These are phyloP conservation scores for Aethina tumida DNA, from an alignment of 1,140 invertebrate species.

Conservation along the genomic window DNA sequence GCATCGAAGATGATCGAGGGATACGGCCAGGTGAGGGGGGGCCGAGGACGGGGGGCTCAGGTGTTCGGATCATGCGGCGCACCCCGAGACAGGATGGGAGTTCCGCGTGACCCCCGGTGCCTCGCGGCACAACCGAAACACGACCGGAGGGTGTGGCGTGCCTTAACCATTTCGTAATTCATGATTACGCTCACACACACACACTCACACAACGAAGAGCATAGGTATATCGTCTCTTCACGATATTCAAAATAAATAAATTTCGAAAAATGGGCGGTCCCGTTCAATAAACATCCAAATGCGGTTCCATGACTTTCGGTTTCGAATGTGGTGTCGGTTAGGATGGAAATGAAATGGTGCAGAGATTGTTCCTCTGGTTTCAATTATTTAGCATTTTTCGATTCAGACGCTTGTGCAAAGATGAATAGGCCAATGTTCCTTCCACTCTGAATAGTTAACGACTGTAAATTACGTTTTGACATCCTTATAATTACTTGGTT, in stretches of 20 bases:
- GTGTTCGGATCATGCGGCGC: constrained; percentile 17
- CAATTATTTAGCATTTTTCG: no score
- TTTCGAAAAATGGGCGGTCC: constrained; percentile 14
- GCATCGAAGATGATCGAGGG: no score
- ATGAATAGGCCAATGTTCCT: no score
- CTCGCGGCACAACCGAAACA: constrained; percentile 17
- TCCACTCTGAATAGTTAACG: no score
- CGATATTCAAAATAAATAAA: constrained; percentile 12
- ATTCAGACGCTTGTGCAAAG: no score
- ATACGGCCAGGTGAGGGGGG: no score
- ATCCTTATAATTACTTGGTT: no score
- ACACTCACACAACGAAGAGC: constrained; percentile 16
- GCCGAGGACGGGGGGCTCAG: constrained; percentile 3
- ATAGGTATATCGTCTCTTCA: constrained; percentile 6
- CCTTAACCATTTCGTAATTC: constrained; percentile 24
- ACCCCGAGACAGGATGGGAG: constrained; percentile 32
- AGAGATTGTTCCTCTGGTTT: no score
- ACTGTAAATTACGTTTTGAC: no score
- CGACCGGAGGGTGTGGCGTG: constrained; percentile 21
- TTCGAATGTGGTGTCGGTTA: no score
- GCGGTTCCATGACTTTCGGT: no score
- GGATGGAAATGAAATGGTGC: no score
- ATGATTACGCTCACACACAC: constrained; percentile 22
- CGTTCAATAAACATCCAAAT: constrained; percentile 13
- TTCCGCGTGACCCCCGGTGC: constrained; percentile 22